Base-by-base conservation (phyloP, 92 coral and sea anemone genomes). In the Galaxea fascicularis region DNA sequence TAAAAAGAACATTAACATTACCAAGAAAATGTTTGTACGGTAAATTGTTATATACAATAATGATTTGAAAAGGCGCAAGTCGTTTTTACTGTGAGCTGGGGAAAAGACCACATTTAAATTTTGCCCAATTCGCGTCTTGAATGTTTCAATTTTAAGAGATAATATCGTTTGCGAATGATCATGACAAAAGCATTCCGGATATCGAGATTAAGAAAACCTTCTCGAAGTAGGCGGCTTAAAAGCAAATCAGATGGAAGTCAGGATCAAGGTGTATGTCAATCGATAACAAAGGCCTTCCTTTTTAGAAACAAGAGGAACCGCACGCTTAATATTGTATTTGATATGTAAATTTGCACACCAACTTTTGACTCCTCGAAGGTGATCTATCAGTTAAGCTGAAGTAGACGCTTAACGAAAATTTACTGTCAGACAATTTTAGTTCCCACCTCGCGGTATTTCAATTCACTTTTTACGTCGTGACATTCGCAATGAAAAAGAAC, bases 281-380 rank as follows among this genome's bases (percentile, higher is more conserved):
- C 11, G 86, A 82, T 82, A 82, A 82, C 86, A 82, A 82, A 82
- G 86, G 86, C 86, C 86, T 82, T 82, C 86, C 86, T 82, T 41
- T 78, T 17, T 11, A 25, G 44, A 65, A 65, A n/a, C 77, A 39
- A 79, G 84, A 68, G 65, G 62, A 66, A 73, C 75, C 65, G 84
- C 30, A 22, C 18, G 29, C 84, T 21, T 11, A 66, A 13, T 29
- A 77, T 62, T 62, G 49, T 10, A 39, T 25, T 25, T 63, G 10
- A 67, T 29, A 67, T 52, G 11, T 35, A 65, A 47, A 78, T 78
- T 79, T 66, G 29, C 53, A 67, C 59, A 35, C 75, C 62, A 53
- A 52, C 51, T 73, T 79, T n/a, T 16, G 8, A 39, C 28, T 8
- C 14, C n/a, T 18, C 29, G 44, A n/a, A 39, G 57, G 26, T 20